Percentiles rank a stretch among this genome's conserved stretches.
Evolutionary conservation across 2,888 invertebrate species (phyloP).

Genomic region (Epinotia brunnichana): DNA sequence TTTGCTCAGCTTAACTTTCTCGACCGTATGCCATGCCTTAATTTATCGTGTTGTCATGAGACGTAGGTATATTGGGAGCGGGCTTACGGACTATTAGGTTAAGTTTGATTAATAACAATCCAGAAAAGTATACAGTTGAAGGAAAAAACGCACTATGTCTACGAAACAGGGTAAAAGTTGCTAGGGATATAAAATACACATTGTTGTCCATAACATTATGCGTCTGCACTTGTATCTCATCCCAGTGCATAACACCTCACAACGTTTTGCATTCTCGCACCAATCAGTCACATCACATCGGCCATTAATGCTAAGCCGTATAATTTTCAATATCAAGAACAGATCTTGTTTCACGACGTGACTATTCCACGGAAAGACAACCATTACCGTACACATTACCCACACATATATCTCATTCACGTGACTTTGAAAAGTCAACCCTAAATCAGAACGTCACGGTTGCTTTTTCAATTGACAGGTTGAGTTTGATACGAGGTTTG

Average conservation of each 20-base stretch:
- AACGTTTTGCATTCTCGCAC: constrained; percentile 27
- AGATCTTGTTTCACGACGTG: constrained; percentile 40
- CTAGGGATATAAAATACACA: not conserved
- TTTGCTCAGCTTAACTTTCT: too few relatives aligned
- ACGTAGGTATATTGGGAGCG: too few relatives aligned
- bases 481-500: not conserved
- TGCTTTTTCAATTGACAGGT: not conserved
- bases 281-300: constrained; percentile 39
- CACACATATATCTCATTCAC: not conserved
- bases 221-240: constrained; percentile 4
- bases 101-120: too few relatives aligned
- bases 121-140: too few relatives aligned
- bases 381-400: constrained; percentile 12
- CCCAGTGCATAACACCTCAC: constrained; percentile 13
- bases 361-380: constrained; percentile 39
- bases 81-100: too few relatives aligned
- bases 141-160: too few relatives aligned
- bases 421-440: not conserved
- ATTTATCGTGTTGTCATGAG: too few relatives aligned
- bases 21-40: too few relatives aligned
- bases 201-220: not conserved
- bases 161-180: too few relatives aligned
- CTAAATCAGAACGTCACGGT: not conserved
- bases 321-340: constrained; percentile 54
- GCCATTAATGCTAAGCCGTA: constrained; percentile 34